Conservation (phyloP, 2,888 invertebrate genomes). For the Drepana falcataria region DNA sequence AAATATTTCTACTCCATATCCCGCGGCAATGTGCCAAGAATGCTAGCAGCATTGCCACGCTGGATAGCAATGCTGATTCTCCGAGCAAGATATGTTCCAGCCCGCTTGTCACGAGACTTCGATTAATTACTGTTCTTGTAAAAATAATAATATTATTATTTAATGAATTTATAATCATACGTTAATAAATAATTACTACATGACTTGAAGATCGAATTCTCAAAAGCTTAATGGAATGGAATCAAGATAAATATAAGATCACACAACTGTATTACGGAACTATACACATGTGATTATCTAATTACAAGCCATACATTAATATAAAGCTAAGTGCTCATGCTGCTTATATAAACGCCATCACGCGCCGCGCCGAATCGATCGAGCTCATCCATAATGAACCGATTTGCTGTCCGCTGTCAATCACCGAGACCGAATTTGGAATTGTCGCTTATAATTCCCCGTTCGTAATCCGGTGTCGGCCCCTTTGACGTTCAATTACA, state of each 20-base stretch:
- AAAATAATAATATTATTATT: no score
- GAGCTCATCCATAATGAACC: slow-evolving; percentile 29
- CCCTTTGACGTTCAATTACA: slow-evolving; percentile 67
- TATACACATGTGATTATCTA: neutral
- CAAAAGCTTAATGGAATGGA: neutral
- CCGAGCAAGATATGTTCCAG: no score
- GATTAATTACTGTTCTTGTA: no score
- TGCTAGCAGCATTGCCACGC: no score
- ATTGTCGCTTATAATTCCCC: slow-evolving; percentile 51
- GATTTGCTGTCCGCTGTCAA: slow-evolving; percentile 36
- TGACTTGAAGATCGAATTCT: no score
- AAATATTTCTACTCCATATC: no score
- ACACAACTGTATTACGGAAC: neutral
- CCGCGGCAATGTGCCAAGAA: no score
- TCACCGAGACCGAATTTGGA: slow-evolving; percentile 43
- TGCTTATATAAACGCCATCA: slow-evolving; percentile 43
- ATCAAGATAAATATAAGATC: neutral
- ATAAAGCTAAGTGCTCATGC: neutral
- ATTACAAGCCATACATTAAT: neutral
- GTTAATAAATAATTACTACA: no score
- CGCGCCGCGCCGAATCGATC: slow-evolving; percentile 34
- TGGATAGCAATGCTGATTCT: no score
- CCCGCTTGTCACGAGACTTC: no score
- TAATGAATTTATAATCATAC: no score
- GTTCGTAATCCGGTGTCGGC: slow-evolving; percentile 41